Base-by-base conservation (phyloP, 1,140 invertebrate genomes). In the Hyposmocoma kahamanoa region DNA sequence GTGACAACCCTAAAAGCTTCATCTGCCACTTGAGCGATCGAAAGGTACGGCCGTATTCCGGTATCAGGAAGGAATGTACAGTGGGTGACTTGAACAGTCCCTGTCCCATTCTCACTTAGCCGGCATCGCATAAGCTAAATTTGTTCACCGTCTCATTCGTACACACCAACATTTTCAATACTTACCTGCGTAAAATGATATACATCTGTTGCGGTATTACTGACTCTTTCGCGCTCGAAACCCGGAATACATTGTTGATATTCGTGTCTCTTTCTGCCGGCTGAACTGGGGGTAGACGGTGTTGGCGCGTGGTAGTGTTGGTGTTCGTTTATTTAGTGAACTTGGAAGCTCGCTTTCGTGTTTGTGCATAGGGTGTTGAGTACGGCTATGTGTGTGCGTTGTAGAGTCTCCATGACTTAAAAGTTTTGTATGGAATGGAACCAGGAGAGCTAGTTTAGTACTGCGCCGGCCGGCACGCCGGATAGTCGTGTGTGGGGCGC, bases 301-400 rank as follows among this genome's bases (percentile, higher is more conserved):
- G 75, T 77, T 69, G 68, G 64, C 67, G 59, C 68, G 72, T 70
- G 73, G 62, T 68, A 73, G 81, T 82, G 79, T 84, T 81, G 70
- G 81, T 83, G 79, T 83, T 71, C 81, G 77, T 84, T 83, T 84
- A 84, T 84, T 84, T 82, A 84, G 81, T 84, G 79, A 84, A 84
- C 79, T 84, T 84, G 81, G 78, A 78, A 84, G 81, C 73, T 81
- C 66, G 69, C 72, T 65, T 67, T 70, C 63, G 81, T 83, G 77
- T 80, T 73, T 80, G 75, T 83, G 79, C 71, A 77, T 80, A 76
- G 79, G 81, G 75, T 82, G 74, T 79, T 58, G 70, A 45, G 45
- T 55, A n/a, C n/a, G n/a, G 49, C 42, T 68, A 79, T 83, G 76
- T 84, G 81, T 62, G 79, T 81, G 72, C 72, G 72, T 82, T 75